Percentiles rank a stretch among this genome's conserved stretches.
These are phyloP conservation scores for Leptinotarsa lineolata DNA, from an alignment of 1,140 invertebrate genomes.

Conservation along the genomic window DNA sequence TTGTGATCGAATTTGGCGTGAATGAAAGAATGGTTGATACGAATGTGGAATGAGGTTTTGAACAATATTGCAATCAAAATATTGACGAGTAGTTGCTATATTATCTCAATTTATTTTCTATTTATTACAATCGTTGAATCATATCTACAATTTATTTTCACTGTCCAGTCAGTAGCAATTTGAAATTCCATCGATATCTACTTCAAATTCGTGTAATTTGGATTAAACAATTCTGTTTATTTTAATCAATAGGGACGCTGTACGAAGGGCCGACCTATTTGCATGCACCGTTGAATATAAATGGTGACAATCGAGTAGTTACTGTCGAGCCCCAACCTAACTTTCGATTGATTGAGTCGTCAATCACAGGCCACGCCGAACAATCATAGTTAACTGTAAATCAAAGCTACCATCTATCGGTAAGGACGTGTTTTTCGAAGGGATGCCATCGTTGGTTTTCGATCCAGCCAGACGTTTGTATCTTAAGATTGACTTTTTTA, in stretches of 20 bases:
- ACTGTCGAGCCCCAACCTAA: constrained; percentile 11
- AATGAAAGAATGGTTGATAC: too few relatives aligned
- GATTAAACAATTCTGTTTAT: too few relatives aligned
- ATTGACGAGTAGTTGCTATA: too few relatives aligned
- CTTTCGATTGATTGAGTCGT: constrained; percentile 38
- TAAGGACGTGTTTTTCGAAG: neutral
- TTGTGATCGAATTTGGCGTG: too few relatives aligned
- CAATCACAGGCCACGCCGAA: constrained; percentile 37
- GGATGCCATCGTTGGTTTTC: neutral
- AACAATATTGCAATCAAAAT: too few relatives aligned
- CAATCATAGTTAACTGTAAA: constrained; percentile 17
- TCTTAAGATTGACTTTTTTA: neutral
- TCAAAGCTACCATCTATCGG: neutral
- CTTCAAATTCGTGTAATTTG: too few relatives aligned
- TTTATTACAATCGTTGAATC: too few relatives aligned
- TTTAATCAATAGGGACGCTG: neutral
- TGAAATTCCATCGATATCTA: too few relatives aligned
- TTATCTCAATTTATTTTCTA: too few relatives aligned
- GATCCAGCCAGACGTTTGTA: neutral
- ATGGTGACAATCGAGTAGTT: constrained; percentile 33
- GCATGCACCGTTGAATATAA: constrained; percentile 35
- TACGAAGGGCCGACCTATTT: constrained; percentile 1
- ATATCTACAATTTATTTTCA: too few relatives aligned
- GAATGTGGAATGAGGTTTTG: too few relatives aligned
- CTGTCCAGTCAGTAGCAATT: too few relatives aligned